Evolutionary conservation across 2,113 vertebrate species (phyloP).

Genomic region (Vombatus ursinus): DNA sequence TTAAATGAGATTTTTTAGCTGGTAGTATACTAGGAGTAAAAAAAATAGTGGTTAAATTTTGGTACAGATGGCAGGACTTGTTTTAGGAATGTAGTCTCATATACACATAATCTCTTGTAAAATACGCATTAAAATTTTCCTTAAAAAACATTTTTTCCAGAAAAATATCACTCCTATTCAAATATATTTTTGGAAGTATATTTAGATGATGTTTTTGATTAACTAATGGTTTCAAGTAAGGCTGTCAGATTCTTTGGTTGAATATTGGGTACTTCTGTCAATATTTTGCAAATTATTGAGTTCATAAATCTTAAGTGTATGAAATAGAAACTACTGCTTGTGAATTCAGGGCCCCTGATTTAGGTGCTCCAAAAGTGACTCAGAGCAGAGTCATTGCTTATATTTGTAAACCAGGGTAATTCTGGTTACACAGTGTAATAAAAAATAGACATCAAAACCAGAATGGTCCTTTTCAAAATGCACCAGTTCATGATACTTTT

Average conservation of each 20-base stretch:
- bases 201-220: not conserved
- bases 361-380: not conserved
- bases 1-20: not conserved
- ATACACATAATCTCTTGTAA: not conserved
- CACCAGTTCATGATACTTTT: not conserved
- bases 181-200: not conserved
- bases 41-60: not conserved
- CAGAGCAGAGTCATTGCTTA: not conserved
- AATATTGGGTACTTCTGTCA: not conserved
- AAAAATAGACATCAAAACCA: not conserved
- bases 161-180: not conserved
- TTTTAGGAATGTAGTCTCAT: not conserved
- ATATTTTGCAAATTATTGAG: not conserved
- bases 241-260: not conserved
- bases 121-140: not conserved
- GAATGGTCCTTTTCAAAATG: not conserved
- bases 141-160: conserved; percentile 24
- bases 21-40: not conserved
- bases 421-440: not conserved
- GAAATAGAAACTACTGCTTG: not conserved
- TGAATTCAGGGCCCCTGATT: not conserved
- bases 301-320: not conserved
- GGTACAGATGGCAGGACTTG: not conserved
- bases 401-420: not conserved
- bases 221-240: not conserved